Percentiles rank a stretch among this genome's conserved stretches.
Evolutionary conservation across 2,113 vertebrate genomes (phyloP).

Genomic region (Actenoides hombroni): DNA sequence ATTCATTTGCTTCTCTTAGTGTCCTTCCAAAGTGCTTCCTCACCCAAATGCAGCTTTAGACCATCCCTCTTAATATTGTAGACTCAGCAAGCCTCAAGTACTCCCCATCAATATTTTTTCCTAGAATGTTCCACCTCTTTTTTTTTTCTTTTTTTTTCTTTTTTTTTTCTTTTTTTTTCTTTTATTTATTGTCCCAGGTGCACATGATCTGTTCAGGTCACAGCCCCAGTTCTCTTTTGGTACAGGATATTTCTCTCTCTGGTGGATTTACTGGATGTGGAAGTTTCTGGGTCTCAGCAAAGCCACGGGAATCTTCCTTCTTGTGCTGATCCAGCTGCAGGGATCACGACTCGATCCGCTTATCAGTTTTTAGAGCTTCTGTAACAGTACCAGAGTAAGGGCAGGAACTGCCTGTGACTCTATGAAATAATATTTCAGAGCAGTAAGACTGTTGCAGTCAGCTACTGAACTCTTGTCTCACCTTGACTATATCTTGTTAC

Average conservation of each 20-base stretch:
- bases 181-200: not conserved
- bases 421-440: not conserved
- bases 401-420: not conserved
- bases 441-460: not conserved
- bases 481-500: not conserved
- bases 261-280: not conserved
- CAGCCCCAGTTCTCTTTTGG: not conserved
- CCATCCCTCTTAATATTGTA: not conserved
- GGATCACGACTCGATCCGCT: not conserved
- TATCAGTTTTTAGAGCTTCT: not conserved
- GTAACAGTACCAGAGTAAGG: not conserved
- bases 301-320: not conserved
- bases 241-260: not conserved
- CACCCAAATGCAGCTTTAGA: not conserved
- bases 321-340: not conserved
- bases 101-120: not conserved
- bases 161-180: not conserved
- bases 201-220: not conserved
- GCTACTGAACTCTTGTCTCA: not conserved
- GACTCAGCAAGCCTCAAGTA: not conserved
- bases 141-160: too few relatives aligned
- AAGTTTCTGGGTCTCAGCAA: not conserved
- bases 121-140: not conserved
- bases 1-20: not conserved
- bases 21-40: not conserved